Evolutionary conservation across 1,140 invertebrate species (phyloP).

Genomic region (Nasonia longicornis): DNA sequence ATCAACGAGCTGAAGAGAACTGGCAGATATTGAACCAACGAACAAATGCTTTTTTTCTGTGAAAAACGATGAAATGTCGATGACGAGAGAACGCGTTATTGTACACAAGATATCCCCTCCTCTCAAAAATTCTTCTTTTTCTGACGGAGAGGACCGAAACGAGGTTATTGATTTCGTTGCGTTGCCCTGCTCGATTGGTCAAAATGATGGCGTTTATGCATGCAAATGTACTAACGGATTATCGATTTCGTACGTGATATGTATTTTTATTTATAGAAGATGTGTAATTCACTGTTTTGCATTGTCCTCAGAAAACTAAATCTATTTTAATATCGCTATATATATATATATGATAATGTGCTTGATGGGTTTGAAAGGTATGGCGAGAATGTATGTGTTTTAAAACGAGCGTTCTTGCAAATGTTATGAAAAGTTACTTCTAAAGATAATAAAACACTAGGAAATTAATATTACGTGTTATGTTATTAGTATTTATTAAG

Average conservation of each 20-base stretch:
- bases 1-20: constrained; percentile 75
- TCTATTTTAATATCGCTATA: neutral
- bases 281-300: neutral
- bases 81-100: constrained; percentile 9
- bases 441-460: neutral
- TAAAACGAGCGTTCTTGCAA: neutral
- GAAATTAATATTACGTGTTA: neutral
- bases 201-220: neutral
- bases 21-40: neutral
- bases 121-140: constrained; percentile 12
- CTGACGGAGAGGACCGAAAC: neutral
- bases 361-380: neutral
- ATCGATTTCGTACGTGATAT: neutral
- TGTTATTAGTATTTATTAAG: neutral
- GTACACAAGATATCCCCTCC: neutral
- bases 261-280: neutral
- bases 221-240: neutral
- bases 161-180: constrained; percentile 10
- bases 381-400: neutral
- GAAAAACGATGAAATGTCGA: constrained; percentile 4
- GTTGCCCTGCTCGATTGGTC: neutral
- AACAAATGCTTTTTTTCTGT: constrained; percentile 13
- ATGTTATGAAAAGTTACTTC: neutral
- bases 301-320: neutral
- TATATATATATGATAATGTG: neutral